phyloP scores from a whole-genome alignment of 2,797 vertebrate genomes.

The Limnodromus scolopaceus region DNA sequence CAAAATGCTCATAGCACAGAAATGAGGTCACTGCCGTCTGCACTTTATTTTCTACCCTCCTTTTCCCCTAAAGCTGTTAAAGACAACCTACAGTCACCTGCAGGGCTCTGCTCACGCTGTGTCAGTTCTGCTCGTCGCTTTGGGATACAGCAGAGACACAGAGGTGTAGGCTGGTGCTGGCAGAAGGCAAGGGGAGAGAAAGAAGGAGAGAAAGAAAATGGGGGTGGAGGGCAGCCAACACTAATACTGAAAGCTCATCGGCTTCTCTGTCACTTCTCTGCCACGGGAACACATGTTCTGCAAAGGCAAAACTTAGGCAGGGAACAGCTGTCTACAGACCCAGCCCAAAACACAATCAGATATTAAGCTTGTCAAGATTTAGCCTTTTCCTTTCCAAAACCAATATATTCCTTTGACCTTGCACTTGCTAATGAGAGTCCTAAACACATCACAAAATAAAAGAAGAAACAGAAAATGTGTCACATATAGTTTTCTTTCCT shows the following conservation, averaged over 20 bases:
- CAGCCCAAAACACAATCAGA: not conserved
- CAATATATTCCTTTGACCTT: not conserved
- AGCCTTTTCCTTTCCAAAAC: not conserved
- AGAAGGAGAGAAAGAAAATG: not conserved
- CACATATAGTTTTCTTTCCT: not conserved
- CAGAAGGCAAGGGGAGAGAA: not conserved
- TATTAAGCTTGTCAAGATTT: not conserved
- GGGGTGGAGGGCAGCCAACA: not conserved
- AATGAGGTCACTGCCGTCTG: conserved; percentile 2
- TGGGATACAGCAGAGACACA: not conserved
- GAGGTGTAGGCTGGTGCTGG: not conserved
- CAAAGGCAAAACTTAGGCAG: not conserved
- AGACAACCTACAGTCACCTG: not conserved
- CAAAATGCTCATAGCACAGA: not conserved
- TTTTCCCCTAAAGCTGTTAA: not conserved
- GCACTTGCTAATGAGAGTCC: not conserved
- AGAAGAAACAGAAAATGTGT: not conserved
- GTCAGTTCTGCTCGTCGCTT: not conserved
- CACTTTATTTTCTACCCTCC: not conserved
- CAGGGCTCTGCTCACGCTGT: not conserved
- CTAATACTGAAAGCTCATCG: not conserved
- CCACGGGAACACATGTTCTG: not conserved
- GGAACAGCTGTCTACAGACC: not conserved
- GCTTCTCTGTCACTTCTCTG: not conserved
- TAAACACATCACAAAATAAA: not conserved